A percentile compares a stretch with the other conserved stretches of the same genome.
phyloP scores from a whole-genome alignment of 2,113 vertebrate genomes.

The Eidolon helvum region DNA sequence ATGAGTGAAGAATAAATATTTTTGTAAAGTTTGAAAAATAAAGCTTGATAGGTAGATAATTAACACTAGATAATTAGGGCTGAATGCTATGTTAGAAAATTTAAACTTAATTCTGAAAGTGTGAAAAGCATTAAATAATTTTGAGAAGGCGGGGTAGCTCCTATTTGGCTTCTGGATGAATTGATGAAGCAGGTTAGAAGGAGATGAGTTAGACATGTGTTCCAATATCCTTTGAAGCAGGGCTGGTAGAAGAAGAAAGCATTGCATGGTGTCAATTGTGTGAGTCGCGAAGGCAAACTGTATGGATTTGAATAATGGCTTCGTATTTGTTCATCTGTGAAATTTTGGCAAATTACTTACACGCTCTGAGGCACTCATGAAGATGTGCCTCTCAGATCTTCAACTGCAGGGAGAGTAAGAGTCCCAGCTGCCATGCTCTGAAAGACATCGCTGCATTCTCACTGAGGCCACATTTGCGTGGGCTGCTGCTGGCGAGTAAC shows the following conservation, averaged over 20 bases:
- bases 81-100: background rate
- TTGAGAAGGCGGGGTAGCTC: background rate
- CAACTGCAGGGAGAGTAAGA: background rate
- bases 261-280: background rate
- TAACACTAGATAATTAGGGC: background rate
- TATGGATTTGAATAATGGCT: background rate
- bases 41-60: background rate
- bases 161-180: background rate
- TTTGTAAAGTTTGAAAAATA: constrained; percentile 20
- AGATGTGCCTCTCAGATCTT: background rate
- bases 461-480: background rate
- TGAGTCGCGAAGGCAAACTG: background rate
- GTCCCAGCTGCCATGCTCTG: background rate
- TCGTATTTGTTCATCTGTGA: background rate
- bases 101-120: background rate
- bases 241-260: background rate
- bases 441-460: background rate
- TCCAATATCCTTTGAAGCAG: background rate
- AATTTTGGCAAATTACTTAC: background rate
- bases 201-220: background rate
- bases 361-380: background rate
- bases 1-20: background rate
- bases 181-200: background rate
- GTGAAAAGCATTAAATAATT: background rate
- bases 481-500: background rate